Base-by-base conservation (phyloP, 2,797 vertebrate genomes). In the Euthynnus affinis region DNA sequence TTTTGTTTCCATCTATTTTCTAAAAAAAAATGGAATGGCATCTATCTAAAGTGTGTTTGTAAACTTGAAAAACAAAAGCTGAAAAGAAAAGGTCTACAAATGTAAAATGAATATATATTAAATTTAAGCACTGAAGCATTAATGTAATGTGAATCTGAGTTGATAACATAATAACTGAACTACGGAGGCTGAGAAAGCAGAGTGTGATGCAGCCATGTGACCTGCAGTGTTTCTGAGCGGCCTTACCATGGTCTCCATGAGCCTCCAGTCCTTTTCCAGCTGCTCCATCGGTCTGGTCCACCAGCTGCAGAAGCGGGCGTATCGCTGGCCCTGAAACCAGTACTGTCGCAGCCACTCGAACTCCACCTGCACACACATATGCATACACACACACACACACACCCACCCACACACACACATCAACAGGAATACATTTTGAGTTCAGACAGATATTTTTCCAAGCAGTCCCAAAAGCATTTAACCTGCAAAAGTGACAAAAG, bases 331-430 rank as follows among this genome's bases (percentile, higher is more conserved):
- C 95, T 99, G 98, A 93, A 99, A 99, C 98, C 98, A 99, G 88
- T 97, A 99, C 91, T 99, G 98, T 56, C 98, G 93, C 80, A 99
- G 95, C 98, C 98, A 99, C 85, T 99, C 97, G 77, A 99, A 99
- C 91, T 98, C 97, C 60, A 99, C 97, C 97, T 99, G 92, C 22
- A 78, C 14, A 51, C 67, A 87, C 18, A 81, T 69, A 70, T 61
- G 55, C 51, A 75, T 29, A 58, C 51, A 61, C 18, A 73, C 5
- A 82, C 67, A 87, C 18, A 81, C 71, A 70, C 22, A 78, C 15
- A 51, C 67, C 87, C 18, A 81, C 69, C 68, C 63, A 57, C 51
- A 73, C 34, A 58, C 56, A 61, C 18, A 73, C 5, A 82, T 48
- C 66, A n/a, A 73, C 9, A 72, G 0, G 13, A 70, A 29, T 13